A percentile compares a stretch with the other conserved stretches of the same genome.
Evolutionary conservation across 2,113 vertebrate species (phyloP).

Genomic region (Oryzias woworae): DNA sequence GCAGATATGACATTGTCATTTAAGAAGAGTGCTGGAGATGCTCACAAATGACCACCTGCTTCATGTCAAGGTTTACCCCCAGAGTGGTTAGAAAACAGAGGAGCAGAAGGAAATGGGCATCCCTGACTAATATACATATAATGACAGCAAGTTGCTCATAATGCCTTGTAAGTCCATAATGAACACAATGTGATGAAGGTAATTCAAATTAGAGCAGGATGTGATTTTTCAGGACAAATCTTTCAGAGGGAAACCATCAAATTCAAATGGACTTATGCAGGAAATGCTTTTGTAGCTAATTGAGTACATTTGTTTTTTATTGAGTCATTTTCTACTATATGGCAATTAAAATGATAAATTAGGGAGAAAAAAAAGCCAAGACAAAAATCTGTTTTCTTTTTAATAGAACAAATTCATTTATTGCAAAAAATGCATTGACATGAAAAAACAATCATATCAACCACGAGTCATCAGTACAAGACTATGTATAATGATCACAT

Average conservation of each 20-base stretch:
- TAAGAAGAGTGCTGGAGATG: conserved; percentile 62
- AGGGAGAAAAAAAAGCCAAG: no score
- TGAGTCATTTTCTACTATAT: background rate
- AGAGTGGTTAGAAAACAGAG: background rate
- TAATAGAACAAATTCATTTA: conserved; percentile 79
- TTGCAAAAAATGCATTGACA: conserved; percentile 84
- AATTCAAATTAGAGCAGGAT: conserved; percentile 41
- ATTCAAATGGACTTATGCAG: conserved; percentile 27
- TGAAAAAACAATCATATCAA: conserved; percentile 78
- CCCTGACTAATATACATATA: conserved; percentile 5
- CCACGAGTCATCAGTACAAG: conserved; percentile 82
- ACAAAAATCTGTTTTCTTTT: background rate
- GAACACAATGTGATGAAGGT: conserved; percentile 30
- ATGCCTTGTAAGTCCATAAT: conserved; percentile 17
- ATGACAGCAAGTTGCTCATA: conserved; percentile 13
- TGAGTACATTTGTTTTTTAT: background rate
- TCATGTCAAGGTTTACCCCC: conserved; percentile 16
- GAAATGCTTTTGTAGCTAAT: conserved; percentile 30
- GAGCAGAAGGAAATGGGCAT: conserved; percentile 19
- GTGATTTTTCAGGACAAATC: conserved; percentile 27
- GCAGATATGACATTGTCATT: conserved; percentile 82
- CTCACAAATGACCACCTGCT: conserved; percentile 75
- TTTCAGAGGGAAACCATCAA: conserved; percentile 21
- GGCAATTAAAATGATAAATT: background rate
- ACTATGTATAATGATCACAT: conserved; percentile 81